Percentiles rank a stretch among this genome's conserved stretches.
phyloP scores from a whole-genome alignment of 2,113 vertebrate genomes.

The Nipponia nippon region DNA sequence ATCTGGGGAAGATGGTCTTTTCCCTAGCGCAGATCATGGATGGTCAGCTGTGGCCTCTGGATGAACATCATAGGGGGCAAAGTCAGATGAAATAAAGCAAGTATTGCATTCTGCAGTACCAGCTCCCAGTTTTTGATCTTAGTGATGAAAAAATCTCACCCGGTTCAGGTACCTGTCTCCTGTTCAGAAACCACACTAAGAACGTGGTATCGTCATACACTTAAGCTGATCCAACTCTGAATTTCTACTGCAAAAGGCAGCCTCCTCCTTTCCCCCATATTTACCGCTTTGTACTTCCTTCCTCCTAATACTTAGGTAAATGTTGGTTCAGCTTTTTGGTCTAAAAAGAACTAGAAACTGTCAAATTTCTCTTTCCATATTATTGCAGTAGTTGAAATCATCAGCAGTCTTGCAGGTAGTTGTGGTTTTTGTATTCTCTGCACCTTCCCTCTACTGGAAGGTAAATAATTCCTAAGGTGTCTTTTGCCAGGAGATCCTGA shows the following conservation, averaged over 20 bases:
- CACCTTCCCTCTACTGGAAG: neutral
- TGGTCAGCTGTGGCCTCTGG: neutral
- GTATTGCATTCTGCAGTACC: neutral
- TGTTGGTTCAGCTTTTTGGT: neutral
- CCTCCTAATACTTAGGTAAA: too few relatives aligned
- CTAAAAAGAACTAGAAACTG: too few relatives aligned
- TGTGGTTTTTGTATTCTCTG: neutral
- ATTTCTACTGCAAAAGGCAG: neutral
- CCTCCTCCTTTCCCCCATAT: neutral
- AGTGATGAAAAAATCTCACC: neutral
- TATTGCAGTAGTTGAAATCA: neutral
- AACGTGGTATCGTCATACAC: accelerated
- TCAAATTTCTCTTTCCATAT: neutral
- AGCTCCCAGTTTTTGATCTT: neutral
- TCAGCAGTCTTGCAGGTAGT: neutral
- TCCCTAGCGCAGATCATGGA: neutral
- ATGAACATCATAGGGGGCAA: accelerated
- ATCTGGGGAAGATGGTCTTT: neutral
- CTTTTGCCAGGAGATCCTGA: neutral
- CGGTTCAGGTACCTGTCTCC: neutral
- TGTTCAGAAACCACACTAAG: neutral
- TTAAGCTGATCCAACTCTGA: neutral
- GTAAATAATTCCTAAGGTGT: neutral
- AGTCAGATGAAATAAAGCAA: neutral
- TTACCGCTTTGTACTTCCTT: neutral